These are phyloP conservation scores for Acutogordius australiensis DNA, from an alignment of 2,888 invertebrate genomes.

Conservation along the genomic window DNA sequence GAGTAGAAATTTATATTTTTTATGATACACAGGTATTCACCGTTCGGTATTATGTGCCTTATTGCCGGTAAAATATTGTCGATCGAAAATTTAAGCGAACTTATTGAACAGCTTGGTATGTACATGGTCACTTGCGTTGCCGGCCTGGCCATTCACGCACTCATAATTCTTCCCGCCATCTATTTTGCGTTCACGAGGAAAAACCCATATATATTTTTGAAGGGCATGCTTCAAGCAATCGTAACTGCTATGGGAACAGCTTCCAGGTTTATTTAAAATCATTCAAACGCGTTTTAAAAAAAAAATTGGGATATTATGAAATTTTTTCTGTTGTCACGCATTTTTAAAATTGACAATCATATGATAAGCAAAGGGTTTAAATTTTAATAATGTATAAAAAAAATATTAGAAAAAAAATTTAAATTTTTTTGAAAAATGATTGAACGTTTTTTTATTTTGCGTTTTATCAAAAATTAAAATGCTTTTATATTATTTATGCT, in stretches of 20 bases:
- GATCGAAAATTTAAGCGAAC: conserved; percentile 22
- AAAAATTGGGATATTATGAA: too few relatives aligned
- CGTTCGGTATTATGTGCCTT: conserved; percentile 19
- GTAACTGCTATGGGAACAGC: conserved; percentile 24
- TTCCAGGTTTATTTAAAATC: conserved; percentile 20
- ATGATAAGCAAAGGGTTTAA: too few relatives aligned
- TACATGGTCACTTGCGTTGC: conserved; percentile 23
- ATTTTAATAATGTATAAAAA: too few relatives aligned
- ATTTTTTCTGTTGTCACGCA: too few relatives aligned
- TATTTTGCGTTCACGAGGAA: conserved; percentile 20
- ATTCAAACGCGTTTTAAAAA: too few relatives aligned
- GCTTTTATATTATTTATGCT: too few relatives aligned
- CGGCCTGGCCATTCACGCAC: conserved; percentile 21
- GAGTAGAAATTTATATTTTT: too few relatives aligned
- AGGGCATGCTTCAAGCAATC: conserved; percentile 24
- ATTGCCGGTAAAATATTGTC: conserved; percentile 21
- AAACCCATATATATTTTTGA: conserved; percentile 22
- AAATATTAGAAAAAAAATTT: too few relatives aligned
- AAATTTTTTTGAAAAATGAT: too few relatives aligned
- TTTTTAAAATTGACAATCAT: too few relatives aligned
- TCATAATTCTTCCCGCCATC: conserved; percentile 21
- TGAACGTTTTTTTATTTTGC: too few relatives aligned
- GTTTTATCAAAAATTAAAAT: too few relatives aligned
- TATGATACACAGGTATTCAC: conserved; percentile 19
- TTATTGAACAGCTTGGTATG: conserved; percentile 19